Base-by-base conservation (phyloP, 1,140 invertebrate species). In the Hestina assimilis region DNA sequence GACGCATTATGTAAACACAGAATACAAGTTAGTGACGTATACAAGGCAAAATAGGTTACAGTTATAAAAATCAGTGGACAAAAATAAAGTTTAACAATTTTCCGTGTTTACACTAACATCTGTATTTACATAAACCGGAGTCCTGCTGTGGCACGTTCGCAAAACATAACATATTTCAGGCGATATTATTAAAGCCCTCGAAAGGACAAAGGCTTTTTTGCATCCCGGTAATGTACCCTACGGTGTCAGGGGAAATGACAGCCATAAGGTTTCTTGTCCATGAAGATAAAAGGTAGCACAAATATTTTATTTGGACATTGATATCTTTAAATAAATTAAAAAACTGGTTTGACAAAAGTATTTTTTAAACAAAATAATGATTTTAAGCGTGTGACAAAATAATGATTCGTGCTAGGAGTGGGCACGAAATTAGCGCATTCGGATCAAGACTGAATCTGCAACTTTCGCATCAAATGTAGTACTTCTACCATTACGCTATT, bases 141-240 rank as follows among this genome's bases (percentile, higher is more conserved):
- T 15, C 3, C 11, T 45, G 26, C 12, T 23, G 19, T 8, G 45
- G 45, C 19, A 33, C 45, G 45, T 11, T 47, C 29, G 14, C 17
- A 47, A 47, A 50, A 38, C 47, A 24, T 14, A n/a, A n/a, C 12
- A 50, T 40, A 50, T 50, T 50, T 50, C 31, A 53, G 38, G 19
- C 17, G 35, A 53, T 28, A 42, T 53, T 53, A 45, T 28, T 45
- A 29, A 54, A 54, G 45, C 54, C 24, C 35, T 40, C 23, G 26
- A 56, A 56, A 56, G 45, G 54, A 56, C 43, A 48, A 38, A 52
- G 45, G 23, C 24, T 38, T 47, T 56, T 56, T 56, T 56, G 54
- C 33, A 48, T 41, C 26, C 33, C 23, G 21, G 24, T 56, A 42
- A 56, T 56, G 33, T 56, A 46, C 47, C 31, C 31, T 7, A 12